phyloP scores from a whole-genome alignment of 53 echinoderm and acorn worm species.

The Astropecten irregularis region DNA sequence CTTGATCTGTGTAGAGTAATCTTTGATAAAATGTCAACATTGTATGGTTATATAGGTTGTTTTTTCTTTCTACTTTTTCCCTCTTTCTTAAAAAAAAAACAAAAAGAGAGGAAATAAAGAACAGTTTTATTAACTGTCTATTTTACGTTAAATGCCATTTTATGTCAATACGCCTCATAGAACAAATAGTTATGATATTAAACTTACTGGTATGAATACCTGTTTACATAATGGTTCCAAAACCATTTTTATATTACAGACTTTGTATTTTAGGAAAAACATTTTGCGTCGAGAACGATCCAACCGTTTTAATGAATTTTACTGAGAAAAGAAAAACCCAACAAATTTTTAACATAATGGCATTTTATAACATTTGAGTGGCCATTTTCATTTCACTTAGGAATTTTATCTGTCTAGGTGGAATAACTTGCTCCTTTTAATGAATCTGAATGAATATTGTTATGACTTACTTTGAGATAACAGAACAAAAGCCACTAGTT shows the following conservation, averaged over 20 bases:
- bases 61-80: not conserved
- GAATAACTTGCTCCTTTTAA: too few relatives aligned
- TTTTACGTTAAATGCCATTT: conserved; percentile 32
- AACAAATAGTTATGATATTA: conserved; percentile 16
- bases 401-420: too few relatives aligned
- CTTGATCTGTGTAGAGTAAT: conserved; percentile 23
- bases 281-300: not conserved
- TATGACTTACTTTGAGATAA: not conserved
- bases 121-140: not conserved
- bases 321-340: too few relatives aligned
- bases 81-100: not conserved
- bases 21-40: conserved; percentile 15
- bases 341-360: too few relatives aligned
- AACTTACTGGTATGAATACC: not conserved
- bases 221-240: not conserved
- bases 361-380: too few relatives aligned
- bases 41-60: not conserved
- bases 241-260: conserved; percentile 14
- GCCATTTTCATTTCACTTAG: too few relatives aligned
- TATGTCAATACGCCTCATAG: conserved; percentile 31
- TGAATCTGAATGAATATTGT: not conserved
- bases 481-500: too few relatives aligned
- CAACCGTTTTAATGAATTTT: not conserved
- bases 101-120: too few relatives aligned
- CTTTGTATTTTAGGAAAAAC: conserved; percentile 15